A percentile compares a stretch with the other conserved stretches of the same genome.
phyloP scores from a whole-genome alignment of 2,797 vertebrate species.

The Todus mexicanus region DNA sequence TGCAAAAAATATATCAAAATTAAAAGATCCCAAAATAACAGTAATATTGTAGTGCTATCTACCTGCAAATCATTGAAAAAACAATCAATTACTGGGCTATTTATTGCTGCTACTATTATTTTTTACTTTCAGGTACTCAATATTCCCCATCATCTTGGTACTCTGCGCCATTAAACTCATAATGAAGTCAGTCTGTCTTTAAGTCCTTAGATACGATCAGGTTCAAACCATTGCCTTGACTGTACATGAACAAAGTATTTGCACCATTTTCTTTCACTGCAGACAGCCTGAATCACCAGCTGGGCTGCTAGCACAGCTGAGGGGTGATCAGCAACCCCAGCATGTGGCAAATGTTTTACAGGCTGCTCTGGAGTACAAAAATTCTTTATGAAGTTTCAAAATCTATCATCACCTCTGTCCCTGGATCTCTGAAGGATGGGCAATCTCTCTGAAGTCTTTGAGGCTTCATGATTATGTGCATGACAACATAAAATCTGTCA shows the following conservation, averaged over 20 bases:
- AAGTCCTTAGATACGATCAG: background rate
- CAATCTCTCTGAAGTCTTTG: background rate
- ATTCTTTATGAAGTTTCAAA: background rate
- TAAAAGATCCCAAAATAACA: background rate
- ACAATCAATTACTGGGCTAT: background rate
- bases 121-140: background rate
- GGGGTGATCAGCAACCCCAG: background rate
- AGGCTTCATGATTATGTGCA: fast-evolving
- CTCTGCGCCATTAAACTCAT: background rate
- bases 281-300: background rate
- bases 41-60: background rate
- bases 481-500: background rate
- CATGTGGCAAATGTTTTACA: background rate
- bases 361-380: background rate
- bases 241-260: background rate
- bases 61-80: background rate
- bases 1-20: background rate
- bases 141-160: background rate
- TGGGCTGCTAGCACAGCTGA: background rate
- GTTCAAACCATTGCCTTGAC: background rate
- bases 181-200: background rate
- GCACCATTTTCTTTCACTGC: background rate
- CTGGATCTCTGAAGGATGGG: background rate
- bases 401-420: background rate
- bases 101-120: background rate